These are phyloP conservation scores for Limnodromus scolopaceus DNA, from an alignment of 2,797 vertebrate species.

Conservation along the genomic window DNA sequence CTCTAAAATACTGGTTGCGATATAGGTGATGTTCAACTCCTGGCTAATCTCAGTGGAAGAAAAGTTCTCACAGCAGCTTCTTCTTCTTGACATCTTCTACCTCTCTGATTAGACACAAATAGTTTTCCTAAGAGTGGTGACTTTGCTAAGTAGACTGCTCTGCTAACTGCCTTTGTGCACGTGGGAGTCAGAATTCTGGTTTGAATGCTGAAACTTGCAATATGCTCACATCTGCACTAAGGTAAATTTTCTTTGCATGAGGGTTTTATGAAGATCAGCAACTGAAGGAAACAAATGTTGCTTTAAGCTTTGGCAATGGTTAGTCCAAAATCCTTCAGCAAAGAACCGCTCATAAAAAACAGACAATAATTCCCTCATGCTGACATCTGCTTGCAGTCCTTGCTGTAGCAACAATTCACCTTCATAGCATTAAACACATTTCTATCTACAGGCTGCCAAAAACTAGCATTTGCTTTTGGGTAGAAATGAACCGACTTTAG, in stretches of 20 bases:
- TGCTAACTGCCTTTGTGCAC: accelerated
- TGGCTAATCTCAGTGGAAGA: neutral
- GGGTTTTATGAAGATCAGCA: constrained; percentile 11
- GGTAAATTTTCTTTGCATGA: neutral
- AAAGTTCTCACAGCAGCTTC: neutral
- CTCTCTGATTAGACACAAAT: neutral
- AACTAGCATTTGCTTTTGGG: constrained; percentile 7
- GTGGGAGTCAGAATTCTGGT: neutral
- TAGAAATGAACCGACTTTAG: neutral
- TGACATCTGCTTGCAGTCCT: constrained; percentile 26
- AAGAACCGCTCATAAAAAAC: neutral
- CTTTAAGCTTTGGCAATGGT: constrained; percentile 5
- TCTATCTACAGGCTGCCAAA: constrained; percentile 43
- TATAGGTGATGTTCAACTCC: neutral
- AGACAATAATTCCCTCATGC: constrained; percentile 2
- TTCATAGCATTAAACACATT: neutral
- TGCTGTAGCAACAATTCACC: neutral
- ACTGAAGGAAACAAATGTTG: neutral
- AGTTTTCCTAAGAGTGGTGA: neutral
- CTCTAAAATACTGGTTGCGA: neutral
- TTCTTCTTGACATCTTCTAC: neutral
- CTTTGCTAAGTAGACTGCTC: neutral
- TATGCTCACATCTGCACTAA: neutral
- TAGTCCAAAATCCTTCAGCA: constrained; percentile 20
- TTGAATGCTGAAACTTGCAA: neutral